phyloP scores from a whole-genome alignment of 92 coral and sea anemone genomes.

The Micromussa lordhowensis region DNA sequence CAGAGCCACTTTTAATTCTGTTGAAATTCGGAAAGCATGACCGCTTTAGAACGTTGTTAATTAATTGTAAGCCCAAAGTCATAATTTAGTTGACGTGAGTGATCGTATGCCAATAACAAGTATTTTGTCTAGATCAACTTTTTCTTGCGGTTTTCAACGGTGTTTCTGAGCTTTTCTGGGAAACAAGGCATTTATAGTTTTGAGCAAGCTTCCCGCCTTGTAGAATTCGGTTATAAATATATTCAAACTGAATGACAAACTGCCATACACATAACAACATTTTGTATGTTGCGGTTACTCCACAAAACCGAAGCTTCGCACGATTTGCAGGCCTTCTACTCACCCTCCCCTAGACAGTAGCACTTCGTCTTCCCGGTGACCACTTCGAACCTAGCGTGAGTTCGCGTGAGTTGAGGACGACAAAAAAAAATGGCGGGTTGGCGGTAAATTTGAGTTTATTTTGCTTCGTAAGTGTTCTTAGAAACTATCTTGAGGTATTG shows the following conservation, averaged over 20 bases:
- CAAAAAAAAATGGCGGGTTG: neutral
- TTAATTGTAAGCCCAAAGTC: neutral
- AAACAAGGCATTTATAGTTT: too few relatives aligned
- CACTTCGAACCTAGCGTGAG: neutral
- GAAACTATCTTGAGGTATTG: neutral
- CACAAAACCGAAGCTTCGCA: neutral
- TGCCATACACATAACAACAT: neutral
- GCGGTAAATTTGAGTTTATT: conserved; percentile 15
- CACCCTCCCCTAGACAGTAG: neutral
- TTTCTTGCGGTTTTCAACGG: too few relatives aligned
- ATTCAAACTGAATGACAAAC: neutral
- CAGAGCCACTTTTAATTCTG: neutral
- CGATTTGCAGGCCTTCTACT: neutral
- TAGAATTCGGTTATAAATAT: too few relatives aligned
- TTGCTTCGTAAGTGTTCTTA: neutral
- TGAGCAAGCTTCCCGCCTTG: too few relatives aligned
- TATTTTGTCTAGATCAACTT: too few relatives aligned
- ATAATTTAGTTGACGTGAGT: neutral
- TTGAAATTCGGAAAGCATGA: neutral
- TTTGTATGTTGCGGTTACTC: neutral
- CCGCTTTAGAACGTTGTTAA: neutral
- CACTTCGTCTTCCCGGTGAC: neutral
- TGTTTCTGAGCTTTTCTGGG: too few relatives aligned
- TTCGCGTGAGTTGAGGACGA: too few relatives aligned
- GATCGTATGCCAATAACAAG: too few relatives aligned